Percentiles rank a stretch among this genome's conserved stretches.
Evolutionary conservation across 2,888 invertebrate species (phyloP).

Genomic region (Oscheius sp.): DNA sequence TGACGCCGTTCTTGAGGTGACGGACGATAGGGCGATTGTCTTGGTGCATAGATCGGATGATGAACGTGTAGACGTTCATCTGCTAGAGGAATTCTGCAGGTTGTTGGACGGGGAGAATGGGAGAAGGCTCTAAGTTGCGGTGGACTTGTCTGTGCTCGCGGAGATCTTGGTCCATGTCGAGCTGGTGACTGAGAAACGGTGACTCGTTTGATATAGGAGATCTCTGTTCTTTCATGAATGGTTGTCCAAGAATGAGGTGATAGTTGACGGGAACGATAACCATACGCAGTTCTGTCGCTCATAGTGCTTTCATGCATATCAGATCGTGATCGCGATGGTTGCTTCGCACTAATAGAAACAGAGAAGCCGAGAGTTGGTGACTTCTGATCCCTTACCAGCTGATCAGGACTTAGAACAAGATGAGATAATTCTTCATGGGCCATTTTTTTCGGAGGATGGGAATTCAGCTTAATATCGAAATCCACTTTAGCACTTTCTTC

Average conservation of each 20-base stretch:
- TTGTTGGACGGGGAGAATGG: constrained; percentile 5
- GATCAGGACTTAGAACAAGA: constrained; percentile 11
- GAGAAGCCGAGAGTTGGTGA: constrained; percentile 41
- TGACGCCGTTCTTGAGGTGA: background rate
- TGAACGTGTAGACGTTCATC: constrained; percentile 44
- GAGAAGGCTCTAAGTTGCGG: constrained; percentile 1
- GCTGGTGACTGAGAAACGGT: constrained; percentile 31
- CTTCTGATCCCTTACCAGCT: background rate
- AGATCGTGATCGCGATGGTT: constrained; percentile 35
- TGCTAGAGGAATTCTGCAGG: constrained; percentile 29
- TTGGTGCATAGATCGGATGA: constrained; percentile 52
- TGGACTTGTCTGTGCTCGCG: background rate
- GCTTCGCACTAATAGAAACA: constrained; percentile 49
- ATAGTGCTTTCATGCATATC: background rate
- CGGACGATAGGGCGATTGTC: constrained; percentile 36
- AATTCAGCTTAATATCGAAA: constrained; percentile 38
- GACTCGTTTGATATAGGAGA: constrained; percentile 60
- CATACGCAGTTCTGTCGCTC: background rate
- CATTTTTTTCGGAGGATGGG: background rate
- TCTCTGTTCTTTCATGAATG: constrained; percentile 60
- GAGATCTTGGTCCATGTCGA: background rate
- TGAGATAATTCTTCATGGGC: background rate
- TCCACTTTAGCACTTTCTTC: background rate
- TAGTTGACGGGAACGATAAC: constrained; percentile 44
- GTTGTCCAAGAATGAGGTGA: constrained; percentile 63